Evolutionary conservation across 2,888 invertebrate species (phyloP), one percentile per base, ranked within the genome.

Genomic region (Agrotis segetum): DNA sequence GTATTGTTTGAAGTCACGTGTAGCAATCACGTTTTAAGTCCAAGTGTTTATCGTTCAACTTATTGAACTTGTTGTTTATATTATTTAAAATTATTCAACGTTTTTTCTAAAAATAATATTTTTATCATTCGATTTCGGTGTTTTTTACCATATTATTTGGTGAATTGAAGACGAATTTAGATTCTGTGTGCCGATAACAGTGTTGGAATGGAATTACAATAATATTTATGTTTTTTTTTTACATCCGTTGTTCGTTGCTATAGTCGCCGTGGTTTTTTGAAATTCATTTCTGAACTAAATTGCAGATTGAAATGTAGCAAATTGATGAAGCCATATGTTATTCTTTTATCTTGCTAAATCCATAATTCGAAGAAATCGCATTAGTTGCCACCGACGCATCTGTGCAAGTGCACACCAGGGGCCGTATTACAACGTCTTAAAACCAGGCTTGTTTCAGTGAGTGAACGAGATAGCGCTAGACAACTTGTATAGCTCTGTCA

Each of bases 1-100:
- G 14, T 29, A 29, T 66, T 74, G 59, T 74, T 74, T 47, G 11
- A 16, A 74, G 47, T 73, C 66, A 60, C 73, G 67, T 74, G 52
- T n/a, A 19, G 17, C 2, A 13, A 44, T 34, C 74, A 73, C 67
- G 74, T 73, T 59, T 55, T 21, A 47, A 49, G 40, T 61, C 62
- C 61, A 55, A 58, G n/a, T 34, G 16, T 61, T 71, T 44, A 61
- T 47, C 19, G 29, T 46, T 11, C 44, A 50, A 29, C 7, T 50
- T 7, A 34, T 19, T 50, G 11, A 44, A 53, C 19, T 56, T 56
- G 14, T 29, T 21, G 7, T 34, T 29, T 46, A 9, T 34, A 7
- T 21, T 24, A n/a, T 17, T 46, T 1, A 13, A 40, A 19, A 17
- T 24, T 2, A 7, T 5, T 52, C 0, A 7, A 24, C 1, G 40